Evolutionary conservation across 1,140 invertebrate genomes (phyloP), one percentile per base, ranked within the genome.

Genomic region (Stratiolaelaps scimitus): DNA sequence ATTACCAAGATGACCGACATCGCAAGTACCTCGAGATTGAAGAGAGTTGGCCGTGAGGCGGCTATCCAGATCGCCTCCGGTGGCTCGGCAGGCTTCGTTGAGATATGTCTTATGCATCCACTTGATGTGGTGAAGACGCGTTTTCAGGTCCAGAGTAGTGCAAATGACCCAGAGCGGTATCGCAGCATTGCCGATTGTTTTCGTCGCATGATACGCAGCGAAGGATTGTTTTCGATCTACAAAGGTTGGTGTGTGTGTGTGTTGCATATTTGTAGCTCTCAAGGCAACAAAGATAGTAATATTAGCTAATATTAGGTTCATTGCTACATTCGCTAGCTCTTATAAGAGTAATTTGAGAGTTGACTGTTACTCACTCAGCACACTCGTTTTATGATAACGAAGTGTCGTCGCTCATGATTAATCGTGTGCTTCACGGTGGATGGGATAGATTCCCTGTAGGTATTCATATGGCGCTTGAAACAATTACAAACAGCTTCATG

Each of bases 101-200:
- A 95, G 81, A 88, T 93, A 60, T 92, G 87, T 72, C 85, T 94
- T 66, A 94, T 95, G 91, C 89, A 94, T 78, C 92, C 91, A 1
- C 78, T 94, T 73, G 91, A 95, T 78, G 77, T 94, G 65, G 83
- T 94, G 0, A 94, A 94, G 79, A 95, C 90, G 6, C 78, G 88
- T 66, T 82, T 90, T 69, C 88, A 91, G 76, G 79, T 90, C 40
- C 87, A 89, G 74, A 74, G 79, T n/a, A 80, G 78, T 66, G 74
- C 75, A 29, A 71, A 75, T 72, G 82, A 84, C 75, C 80, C 82
- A 10, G 76, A 83, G 68, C 81, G 84, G 72, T 89, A 89, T 71
- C 82, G 76, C 72, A 89, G 89, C 23, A 82, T 94, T 43, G 78
- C 81, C 46, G 89, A 94, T 74, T 92, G 89, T 76, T 85, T 93